A percentile compares a stretch with the other conserved stretches of the same genome.
Conservation (phyloP, 2,888 invertebrate genomes). For the Furcula furcula region DNA sequence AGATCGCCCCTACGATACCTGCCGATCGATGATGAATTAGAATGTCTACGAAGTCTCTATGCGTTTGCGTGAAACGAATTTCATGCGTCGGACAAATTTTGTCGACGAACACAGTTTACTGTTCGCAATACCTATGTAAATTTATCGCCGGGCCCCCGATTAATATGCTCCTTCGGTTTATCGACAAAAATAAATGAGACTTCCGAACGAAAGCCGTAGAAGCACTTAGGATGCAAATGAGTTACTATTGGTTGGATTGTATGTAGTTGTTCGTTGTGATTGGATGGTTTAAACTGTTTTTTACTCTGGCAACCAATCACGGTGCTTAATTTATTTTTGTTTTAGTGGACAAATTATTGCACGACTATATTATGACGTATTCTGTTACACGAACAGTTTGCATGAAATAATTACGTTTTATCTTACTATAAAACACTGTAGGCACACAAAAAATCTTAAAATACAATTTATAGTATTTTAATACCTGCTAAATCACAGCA, state of each 20-base stretch:
- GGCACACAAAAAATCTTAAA: too few species aligned
- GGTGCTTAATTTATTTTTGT: neutral
- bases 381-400: too few species aligned
- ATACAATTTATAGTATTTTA: too few species aligned
- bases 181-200: constrained; percentile 17
- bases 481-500: too few species aligned
- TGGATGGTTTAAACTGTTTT: constrained; percentile 8
- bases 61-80: constrained; percentile 48
- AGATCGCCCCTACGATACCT: constrained; percentile 62
- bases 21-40: constrained; percentile 61
- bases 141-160: constrained; percentile 23
- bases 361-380: too few species aligned
- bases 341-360: too few species aligned
- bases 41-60: constrained; percentile 45
- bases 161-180: constrained; percentile 11
- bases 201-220: constrained; percentile 15
- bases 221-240: constrained; percentile 18
- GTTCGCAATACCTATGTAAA: constrained; percentile 48
- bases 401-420: too few species aligned
- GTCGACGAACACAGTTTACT: constrained; percentile 36
- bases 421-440: too few species aligned
- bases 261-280: constrained; percentile 17
- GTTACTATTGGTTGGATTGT: constrained; percentile 19
- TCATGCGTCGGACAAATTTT: constrained; percentile 49
- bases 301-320: neutral